Conservation (phyloP, 23 tunicate genomes). For the Clavelina lepadiformis region DNA sequence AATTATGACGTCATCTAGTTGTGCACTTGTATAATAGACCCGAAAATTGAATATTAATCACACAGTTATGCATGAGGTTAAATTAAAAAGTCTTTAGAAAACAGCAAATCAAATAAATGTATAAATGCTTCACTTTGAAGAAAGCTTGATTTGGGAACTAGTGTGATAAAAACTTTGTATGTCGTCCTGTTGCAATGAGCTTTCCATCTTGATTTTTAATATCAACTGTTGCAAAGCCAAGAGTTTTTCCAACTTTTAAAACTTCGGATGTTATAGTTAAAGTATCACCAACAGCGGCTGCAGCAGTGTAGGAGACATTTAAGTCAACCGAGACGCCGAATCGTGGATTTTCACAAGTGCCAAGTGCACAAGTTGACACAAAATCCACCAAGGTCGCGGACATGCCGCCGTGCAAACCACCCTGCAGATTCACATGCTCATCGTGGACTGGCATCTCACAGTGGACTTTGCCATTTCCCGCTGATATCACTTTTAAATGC, state of each 20-base stretch:
- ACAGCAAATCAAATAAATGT: too few relatives aligned
- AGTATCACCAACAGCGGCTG: slow-evolving; percentile 63
- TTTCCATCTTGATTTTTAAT: slow-evolving; percentile 57
- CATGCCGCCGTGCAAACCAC: slow-evolving; percentile 78
- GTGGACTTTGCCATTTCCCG: slow-evolving; percentile 47
- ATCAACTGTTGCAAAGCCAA: slow-evolving; percentile 62
- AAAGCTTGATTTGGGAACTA: not conserved
- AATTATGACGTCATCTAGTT: too few relatives aligned
- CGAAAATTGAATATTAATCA: too few relatives aligned
- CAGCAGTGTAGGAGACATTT: slow-evolving; percentile 55
- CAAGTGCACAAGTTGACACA: slow-evolving; percentile 59
- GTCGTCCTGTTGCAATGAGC: slow-evolving; percentile 65
- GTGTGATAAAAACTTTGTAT: slow-evolving; percentile 47
- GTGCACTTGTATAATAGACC: too few relatives aligned
- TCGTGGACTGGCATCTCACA: slow-evolving; percentile 59
- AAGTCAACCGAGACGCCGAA: slow-evolving; percentile 74
- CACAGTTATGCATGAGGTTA: too few relatives aligned
- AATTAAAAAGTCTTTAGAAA: too few relatives aligned
- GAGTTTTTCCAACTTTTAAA: slow-evolving; percentile 46
- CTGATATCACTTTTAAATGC: slow-evolving; percentile 49
- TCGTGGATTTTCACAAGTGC: slow-evolving; percentile 31
- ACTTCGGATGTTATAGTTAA: slow-evolving; percentile 60
- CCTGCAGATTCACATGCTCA: slow-evolving; percentile 56
- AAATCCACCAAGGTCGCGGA: slow-evolving; percentile 69
- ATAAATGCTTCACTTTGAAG: not conserved